Evolutionary conservation across 2,113 vertebrate genomes (phyloP), one percentile per base, ranked within the genome.

Genomic region (Xyrauchen texanus): DNA sequence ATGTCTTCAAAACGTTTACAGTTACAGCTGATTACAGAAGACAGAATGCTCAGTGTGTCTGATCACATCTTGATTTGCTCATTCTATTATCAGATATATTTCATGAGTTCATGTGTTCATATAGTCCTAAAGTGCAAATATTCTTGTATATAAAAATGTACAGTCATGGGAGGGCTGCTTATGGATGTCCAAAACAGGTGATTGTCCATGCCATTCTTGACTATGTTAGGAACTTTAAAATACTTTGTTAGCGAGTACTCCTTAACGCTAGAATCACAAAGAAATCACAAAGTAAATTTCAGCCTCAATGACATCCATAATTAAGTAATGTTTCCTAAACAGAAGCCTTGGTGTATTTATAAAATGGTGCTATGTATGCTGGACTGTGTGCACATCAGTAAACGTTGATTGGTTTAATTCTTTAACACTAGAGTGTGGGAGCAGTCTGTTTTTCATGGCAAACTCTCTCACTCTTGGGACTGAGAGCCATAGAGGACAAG

Each of bases 321-420:
- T 53, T 82, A 9, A 58, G 8, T 13, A 13, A 49, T 61, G 7
- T 8, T n/a, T 44, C 7, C 3, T 73, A 52, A 61, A 78, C 68
- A 73, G 15, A 55, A 53, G 15, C 62, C 52, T 49, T 61, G 8
- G 3, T 13, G n/a, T 77, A 34, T 67, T 61, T 77, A 60, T 66
- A 73, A 51, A 42, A 52, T 12, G 4, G 13, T 3, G 5, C 16
- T 74, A 47, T 12, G 21, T 34, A 34, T 34, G 21, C 21, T 34
- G 21, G 21, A 34, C 21, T 34, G 21, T 34, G 21, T 34, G 21
- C 21, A 34, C 21, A 3, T 34, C 21, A 34, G 21, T 34, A 34
- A 34, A 34, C 42, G 6, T 34, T 76, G 45, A 52, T 64, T 34
- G 65, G 34, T 21, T 79, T 78, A 55, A 12, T 47, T 44, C 66